phyloP scores from a whole-genome alignment of 2,888 invertebrate species.

The Hololepta plana region DNA sequence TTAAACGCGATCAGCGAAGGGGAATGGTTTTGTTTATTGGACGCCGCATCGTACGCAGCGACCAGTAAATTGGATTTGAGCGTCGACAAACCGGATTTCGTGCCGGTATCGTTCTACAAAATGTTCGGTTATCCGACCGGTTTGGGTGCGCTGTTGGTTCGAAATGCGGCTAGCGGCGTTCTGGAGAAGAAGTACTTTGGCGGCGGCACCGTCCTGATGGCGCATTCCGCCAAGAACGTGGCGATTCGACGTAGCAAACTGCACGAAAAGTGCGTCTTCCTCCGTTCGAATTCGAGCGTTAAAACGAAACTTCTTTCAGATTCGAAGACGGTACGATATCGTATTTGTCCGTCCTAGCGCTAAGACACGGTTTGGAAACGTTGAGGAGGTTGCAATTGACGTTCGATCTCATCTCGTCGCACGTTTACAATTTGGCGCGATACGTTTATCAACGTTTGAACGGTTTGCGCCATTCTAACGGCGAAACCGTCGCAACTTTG shows the following conservation, averaged over 20 bases:
- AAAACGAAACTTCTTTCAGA: constrained; percentile 34
- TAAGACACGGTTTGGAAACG: constrained; percentile 69
- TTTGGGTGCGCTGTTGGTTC: constrained; percentile 72
- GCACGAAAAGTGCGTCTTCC: constrained; percentile 45
- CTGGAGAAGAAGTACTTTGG: constrained; percentile 70
- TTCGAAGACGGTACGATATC: constrained; percentile 92
- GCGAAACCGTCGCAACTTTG: constrained; percentile 43
- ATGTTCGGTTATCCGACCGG: constrained; percentile 95
- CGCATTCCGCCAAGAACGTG: constrained; percentile 50
- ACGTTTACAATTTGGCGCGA: constrained; percentile 59
- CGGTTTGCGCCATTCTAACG: constrained; percentile 52
- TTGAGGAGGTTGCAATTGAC: constrained; percentile 44
- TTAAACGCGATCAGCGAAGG: constrained; percentile 26
- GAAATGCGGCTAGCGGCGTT: constrained; percentile 38
- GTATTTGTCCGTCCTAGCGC: constrained; percentile 65
- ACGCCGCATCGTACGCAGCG: constrained; percentile 69
- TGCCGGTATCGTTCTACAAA: constrained; percentile 89
- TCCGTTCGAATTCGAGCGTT: constrained; percentile 5
- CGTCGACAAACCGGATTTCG: constrained; percentile 64
- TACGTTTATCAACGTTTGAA: constrained; percentile 48
- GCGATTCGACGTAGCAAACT: constrained; percentile 50
- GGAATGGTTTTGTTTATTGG: constrained; percentile 61
- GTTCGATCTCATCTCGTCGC: constrained; percentile 46
- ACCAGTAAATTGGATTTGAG: constrained; percentile 63
- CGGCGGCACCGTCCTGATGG: constrained; percentile 83